phyloP scores from a whole-genome alignment of 2,113 vertebrate species.

The Microcebus murinus region DNA sequence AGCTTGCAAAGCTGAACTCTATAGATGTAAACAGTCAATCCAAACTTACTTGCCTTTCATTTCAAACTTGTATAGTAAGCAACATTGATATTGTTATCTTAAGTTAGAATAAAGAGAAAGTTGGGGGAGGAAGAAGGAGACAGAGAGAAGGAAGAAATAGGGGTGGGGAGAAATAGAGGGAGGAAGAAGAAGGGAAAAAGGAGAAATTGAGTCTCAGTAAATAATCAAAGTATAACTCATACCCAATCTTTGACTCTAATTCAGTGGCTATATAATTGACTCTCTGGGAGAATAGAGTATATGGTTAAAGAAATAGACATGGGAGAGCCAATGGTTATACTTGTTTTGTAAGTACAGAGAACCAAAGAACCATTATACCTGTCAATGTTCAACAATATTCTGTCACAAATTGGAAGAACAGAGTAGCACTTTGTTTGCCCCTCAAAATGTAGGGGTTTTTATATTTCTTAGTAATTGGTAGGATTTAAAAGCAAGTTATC shows the following conservation, averaged over 20 bases:
- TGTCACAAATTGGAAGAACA: background rate
- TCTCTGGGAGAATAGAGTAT: background rate
- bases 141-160: background rate
- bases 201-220: background rate
- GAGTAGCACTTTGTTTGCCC: background rate
- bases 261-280: background rate
- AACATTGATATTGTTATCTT: background rate
- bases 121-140: background rate
- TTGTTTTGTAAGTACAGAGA: background rate
- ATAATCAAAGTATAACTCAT: background rate
- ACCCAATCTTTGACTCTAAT: background rate
- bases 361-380: background rate
- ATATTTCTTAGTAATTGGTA: background rate
- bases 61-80: background rate
- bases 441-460: constrained; percentile 1
- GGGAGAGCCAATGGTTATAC: background rate
- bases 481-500: background rate
- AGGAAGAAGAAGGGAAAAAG: background rate
- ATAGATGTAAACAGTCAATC: background rate
- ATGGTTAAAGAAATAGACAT: background rate
- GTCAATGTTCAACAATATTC: background rate
- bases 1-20: background rate
- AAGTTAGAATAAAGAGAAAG: background rate
- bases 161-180: background rate
- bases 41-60: background rate